Evolutionary conservation across 2,797 vertebrate genomes (phyloP).

Genomic region (Spinibarbus caldwelli): DNA sequence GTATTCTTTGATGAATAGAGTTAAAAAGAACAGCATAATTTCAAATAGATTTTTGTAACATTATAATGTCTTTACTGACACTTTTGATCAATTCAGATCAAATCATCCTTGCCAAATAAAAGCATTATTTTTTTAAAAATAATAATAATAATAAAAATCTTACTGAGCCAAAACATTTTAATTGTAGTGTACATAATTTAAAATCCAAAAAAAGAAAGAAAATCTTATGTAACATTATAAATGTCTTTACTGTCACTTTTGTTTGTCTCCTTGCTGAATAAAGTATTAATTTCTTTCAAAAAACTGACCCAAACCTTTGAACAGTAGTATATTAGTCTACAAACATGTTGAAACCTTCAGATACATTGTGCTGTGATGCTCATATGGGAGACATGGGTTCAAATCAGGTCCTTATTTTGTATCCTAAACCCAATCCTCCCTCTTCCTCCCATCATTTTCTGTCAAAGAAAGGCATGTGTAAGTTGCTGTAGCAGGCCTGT

Average conservation of each 20-base stretch:
- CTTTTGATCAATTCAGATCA: too few species aligned
- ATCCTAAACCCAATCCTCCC: background rate
- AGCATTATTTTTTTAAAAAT: too few species aligned
- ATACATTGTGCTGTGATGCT: background rate
- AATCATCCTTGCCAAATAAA: too few species aligned
- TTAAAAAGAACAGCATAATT: too few species aligned
- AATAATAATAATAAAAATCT: too few species aligned
- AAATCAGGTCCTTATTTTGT: background rate
- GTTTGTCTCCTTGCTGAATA: background rate
- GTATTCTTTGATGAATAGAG: too few species aligned
- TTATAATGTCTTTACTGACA: too few species aligned
- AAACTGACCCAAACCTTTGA: background rate
- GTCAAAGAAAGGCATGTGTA: slow-evolving; percentile 39
- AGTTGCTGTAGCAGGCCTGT: background rate
- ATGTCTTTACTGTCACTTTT: background rate
- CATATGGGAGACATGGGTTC: background rate
- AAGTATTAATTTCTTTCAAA: background rate
- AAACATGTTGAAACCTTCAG: background rate
- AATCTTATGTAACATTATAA: background rate
- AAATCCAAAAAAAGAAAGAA: too few species aligned
- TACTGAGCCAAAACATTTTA: too few species aligned
- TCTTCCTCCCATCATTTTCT: background rate
- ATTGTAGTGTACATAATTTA: too few species aligned
- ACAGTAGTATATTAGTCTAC: background rate
- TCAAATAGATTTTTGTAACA: too few species aligned